phyloP scores from a whole-genome alignment of 2,888 invertebrate genomes.

The Beris morrisii region DNA sequence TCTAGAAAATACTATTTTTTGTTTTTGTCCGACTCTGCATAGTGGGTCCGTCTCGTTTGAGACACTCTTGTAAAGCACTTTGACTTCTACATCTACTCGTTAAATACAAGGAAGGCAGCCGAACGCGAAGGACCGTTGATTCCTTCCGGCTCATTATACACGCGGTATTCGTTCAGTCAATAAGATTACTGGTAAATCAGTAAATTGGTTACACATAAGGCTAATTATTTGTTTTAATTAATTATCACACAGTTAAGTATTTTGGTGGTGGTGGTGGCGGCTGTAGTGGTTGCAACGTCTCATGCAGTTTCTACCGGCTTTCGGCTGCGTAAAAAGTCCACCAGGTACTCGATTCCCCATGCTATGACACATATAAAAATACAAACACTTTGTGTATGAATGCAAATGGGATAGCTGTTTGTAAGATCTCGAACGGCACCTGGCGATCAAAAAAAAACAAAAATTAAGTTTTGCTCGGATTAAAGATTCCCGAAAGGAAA shows the following conservation, averaged over 20 bases:
- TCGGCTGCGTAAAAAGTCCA: constrained; percentile 46
- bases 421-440: constrained; percentile 72
- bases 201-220: neutral
- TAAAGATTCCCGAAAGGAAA: neutral
- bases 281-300: neutral
- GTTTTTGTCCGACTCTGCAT: too few species aligned
- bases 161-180: too few species aligned
- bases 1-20: too few species aligned
- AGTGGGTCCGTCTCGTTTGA: too few species aligned
- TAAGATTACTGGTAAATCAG: too few species aligned
- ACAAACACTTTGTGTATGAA: constrained; percentile 71
- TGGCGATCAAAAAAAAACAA: constrained; percentile 46
- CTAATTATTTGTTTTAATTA: neutral
- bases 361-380: constrained; percentile 70
- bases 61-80: too few species aligned
- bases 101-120: too few species aligned
- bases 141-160: too few species aligned
- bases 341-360: constrained; percentile 65
- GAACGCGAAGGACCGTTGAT: too few species aligned
- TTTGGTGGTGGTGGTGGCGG: neutral
- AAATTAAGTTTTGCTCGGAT: neutral
- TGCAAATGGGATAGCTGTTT: constrained; percentile 68
- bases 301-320: constrained; percentile 34
- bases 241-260: constrained; percentile 28
- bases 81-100: too few species aligned